These are phyloP conservation scores for Gouania willdenowi DNA, from an alignment of 2,797 vertebrate genomes.

Conservation along the genomic window DNA sequence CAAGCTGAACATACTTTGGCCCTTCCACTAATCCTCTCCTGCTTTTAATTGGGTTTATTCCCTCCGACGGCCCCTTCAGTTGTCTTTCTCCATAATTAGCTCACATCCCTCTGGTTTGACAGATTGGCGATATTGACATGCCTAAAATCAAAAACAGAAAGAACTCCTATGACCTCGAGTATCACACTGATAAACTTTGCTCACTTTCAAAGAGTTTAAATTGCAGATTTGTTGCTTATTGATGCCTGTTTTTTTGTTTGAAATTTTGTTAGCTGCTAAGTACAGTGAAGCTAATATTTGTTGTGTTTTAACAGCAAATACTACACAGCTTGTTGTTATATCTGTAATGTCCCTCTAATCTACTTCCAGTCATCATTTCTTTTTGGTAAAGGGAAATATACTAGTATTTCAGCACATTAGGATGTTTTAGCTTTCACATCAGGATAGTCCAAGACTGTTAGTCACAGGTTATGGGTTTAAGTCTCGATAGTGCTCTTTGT, in stretches of 20 bases:
- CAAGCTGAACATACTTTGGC: slow-evolving; percentile 44
- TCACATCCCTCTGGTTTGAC: slow-evolving; percentile 58
- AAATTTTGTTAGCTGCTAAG: too few species aligned
- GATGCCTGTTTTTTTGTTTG: slow-evolving; percentile 36
- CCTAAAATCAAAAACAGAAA: slow-evolving; percentile 46
- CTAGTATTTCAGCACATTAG: too few species aligned
- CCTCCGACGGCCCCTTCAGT: slow-evolving; percentile 48
- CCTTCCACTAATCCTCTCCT: slow-evolving; percentile 52
- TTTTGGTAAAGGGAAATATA: too few species aligned
- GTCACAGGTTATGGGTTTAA: too few species aligned
- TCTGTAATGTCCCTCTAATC: too few species aligned
- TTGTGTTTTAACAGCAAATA: too few species aligned
- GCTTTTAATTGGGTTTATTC: slow-evolving; percentile 65
- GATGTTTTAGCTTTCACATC: too few species aligned
- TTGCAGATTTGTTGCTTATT: slow-evolving; percentile 5
- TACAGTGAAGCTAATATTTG: too few species aligned
- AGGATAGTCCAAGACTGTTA: too few species aligned
- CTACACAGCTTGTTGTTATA: too few species aligned
- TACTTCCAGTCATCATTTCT: too few species aligned
- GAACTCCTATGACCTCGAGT: slow-evolving; percentile 11
- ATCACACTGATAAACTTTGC: slow-evolving; percentile 5
- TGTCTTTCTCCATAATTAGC: slow-evolving; percentile 64
- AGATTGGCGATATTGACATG: slow-evolving; percentile 54
- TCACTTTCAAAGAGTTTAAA: slow-evolving; percentile 19
- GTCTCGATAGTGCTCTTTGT: too few species aligned